Evolutionary conservation across 2,113 vertebrate genomes (phyloP).

Genomic region (Odobenus rosmarus): DNA sequence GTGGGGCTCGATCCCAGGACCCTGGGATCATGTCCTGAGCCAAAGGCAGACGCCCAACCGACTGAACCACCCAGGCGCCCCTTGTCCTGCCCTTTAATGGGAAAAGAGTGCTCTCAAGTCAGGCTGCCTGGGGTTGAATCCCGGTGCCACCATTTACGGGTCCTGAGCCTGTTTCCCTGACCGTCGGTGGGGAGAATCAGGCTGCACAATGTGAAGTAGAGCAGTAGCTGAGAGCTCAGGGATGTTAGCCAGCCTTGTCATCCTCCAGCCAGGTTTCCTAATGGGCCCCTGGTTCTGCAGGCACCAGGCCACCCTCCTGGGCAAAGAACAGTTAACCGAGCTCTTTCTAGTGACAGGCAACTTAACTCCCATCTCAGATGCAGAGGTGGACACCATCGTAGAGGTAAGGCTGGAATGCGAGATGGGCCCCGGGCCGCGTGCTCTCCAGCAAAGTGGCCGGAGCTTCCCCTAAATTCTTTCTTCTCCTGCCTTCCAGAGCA

Average conservation of each 20-base stretch:
- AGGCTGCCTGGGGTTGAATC: neutral
- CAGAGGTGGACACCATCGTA: neutral
- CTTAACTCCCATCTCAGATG: slow-evolving; percentile 45
- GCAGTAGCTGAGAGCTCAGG: rapidly evolving
- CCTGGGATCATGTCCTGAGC: too few relatives aligned
- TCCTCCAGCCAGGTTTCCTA: neutral
- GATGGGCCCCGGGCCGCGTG: neutral
- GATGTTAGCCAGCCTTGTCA: rapidly evolving
- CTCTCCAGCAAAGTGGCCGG: neutral
- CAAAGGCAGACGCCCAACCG: too few relatives aligned
- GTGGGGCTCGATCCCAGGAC: too few relatives aligned
- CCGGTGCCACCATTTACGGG: neutral
- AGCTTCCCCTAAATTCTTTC: neutral
- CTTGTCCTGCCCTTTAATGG: neutral
- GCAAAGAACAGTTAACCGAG: slow-evolving; percentile 51
- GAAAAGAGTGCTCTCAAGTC: neutral
- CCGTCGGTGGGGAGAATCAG: neutral
- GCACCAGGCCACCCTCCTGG: neutral
- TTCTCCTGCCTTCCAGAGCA: slow-evolving; percentile 52
- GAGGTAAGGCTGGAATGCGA: slow-evolving; percentile 9
- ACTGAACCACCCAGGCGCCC: too few relatives aligned
- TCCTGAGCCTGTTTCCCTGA: neutral
- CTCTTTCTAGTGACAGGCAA: slow-evolving; percentile 51
- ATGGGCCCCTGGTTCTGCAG: neutral
- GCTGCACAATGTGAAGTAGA: rapidly evolving